A percentile compares a stretch with the other conserved stretches of the same genome.
phyloP scores from a whole-genome alignment of 2,113 vertebrate genomes.

The Bufo gargarizans region DNA sequence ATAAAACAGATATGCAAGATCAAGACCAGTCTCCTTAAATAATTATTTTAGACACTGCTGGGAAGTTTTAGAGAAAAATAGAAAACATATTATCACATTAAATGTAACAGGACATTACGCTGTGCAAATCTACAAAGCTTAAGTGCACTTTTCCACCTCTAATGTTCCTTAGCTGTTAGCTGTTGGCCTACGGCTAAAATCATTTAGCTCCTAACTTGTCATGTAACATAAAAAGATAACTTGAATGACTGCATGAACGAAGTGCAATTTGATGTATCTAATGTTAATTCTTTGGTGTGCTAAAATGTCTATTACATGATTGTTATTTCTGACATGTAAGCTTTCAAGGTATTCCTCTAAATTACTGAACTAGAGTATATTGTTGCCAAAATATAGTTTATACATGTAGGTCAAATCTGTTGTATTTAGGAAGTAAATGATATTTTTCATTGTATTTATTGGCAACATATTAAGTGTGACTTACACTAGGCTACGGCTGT shows the following conservation, averaged over 20 bases:
- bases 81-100: slow-evolving; percentile 30
- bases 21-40: neutral
- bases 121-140: slow-evolving; percentile 27
- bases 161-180: slow-evolving; percentile 48
- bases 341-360: neutral
- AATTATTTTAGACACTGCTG: neutral
- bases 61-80: neutral
- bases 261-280: slow-evolving; percentile 46
- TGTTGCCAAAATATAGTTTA: neutral
- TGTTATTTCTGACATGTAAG: slow-evolving; percentile 11
- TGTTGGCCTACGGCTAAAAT: slow-evolving; percentile 53
- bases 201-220: slow-evolving; percentile 54
- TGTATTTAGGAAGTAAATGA: neutral
- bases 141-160: slow-evolving; percentile 52
- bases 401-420: neutral
- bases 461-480: too few species aligned
- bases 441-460: too few species aligned
- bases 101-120: slow-evolving; percentile 42
- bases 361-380: neutral
- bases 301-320: slow-evolving; percentile 20
- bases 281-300: slow-evolving; percentile 32
- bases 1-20: neutral
- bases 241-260: slow-evolving; percentile 38
- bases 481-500: too few species aligned
- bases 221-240: slow-evolving; percentile 56